A percentile compares a stretch with the other conserved stretches of the same genome.
Evolutionary conservation across 2,113 vertebrate species (phyloP).

Genomic region (Salvelinus alpinus): DNA sequence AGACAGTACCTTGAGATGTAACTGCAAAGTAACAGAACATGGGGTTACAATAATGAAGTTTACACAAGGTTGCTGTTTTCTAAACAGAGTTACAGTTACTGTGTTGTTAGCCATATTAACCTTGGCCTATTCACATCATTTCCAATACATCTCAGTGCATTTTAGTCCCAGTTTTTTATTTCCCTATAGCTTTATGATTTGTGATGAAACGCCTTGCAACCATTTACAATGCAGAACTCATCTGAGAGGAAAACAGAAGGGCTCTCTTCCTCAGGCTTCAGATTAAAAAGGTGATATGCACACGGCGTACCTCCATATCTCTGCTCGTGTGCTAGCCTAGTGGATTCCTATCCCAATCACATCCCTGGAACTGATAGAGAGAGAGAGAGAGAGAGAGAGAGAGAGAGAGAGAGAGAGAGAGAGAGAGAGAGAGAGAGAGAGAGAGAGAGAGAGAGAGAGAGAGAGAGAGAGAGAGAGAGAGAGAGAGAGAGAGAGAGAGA

Average conservation of each 20-base stretch:
- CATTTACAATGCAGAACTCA: conserved; percentile 54
- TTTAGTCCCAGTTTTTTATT: too few relatives aligned
- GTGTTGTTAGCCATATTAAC: too few relatives aligned
- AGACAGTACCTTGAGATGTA: too few relatives aligned
- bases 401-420: conserved; percentile 9
- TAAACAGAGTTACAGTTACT: too few relatives aligned
- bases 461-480: not conserved
- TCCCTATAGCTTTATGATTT: too few relatives aligned
- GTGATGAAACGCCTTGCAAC: conserved; percentile 25
- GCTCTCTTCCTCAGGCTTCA: conserved; percentile 39
- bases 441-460: not conserved
- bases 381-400: conserved; percentile 4
- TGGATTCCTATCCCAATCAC: conserved; percentile 47
- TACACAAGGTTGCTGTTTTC: too few relatives aligned
- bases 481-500: not conserved
- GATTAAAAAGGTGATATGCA: conserved; percentile 55
- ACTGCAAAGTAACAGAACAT: too few relatives aligned
- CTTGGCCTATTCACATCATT: not conserved
- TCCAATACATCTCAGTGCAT: not conserved
- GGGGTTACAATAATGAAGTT: too few relatives aligned
- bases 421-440: conserved; percentile 9
- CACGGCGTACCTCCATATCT: conserved; percentile 37
- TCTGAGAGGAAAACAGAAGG: conserved; percentile 34
- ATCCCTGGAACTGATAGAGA: conserved; percentile 50
- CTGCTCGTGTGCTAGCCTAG: conserved; percentile 28